phyloP scores from a whole-genome alignment of 2,113 vertebrate genomes.

The Grammomys dolichurus region DNA sequence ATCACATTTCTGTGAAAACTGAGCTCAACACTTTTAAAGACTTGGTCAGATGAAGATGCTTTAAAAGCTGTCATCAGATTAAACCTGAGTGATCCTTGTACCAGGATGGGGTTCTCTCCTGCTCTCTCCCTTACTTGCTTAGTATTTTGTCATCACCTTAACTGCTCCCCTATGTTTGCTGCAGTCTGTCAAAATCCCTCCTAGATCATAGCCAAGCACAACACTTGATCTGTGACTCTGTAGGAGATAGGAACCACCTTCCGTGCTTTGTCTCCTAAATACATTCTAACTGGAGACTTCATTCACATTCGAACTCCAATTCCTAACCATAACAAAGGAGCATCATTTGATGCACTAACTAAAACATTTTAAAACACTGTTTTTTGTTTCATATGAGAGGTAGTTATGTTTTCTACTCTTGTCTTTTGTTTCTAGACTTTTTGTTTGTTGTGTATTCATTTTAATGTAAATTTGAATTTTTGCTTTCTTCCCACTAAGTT shows the following conservation, averaged over 20 bases:
- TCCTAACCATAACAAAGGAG: neutral
- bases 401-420: neutral
- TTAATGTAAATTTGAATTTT: conserved; percentile 3
- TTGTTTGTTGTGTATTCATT: conserved; percentile 31
- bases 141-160: neutral
- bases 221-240: neutral
- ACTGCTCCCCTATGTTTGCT: neutral
- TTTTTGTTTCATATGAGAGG: neutral
- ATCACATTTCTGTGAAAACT: neutral
- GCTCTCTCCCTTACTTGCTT: neutral
- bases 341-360: neutral
- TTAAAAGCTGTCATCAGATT: neutral
- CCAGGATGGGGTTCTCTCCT: neutral
- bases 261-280: neutral
- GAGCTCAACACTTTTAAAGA: neutral
- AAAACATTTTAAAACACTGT: neutral
- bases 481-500: neutral
- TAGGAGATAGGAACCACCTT: neutral
- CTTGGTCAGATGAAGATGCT: neutral
- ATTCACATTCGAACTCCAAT: neutral
- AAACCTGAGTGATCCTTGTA: neutral
- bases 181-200: neutral
- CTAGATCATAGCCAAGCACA: neutral
- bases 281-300: neutral
- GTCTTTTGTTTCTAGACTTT: neutral